phyloP scores from a whole-genome alignment of 2,797 vertebrate genomes.

The Sebastes paucispinis region DNA sequence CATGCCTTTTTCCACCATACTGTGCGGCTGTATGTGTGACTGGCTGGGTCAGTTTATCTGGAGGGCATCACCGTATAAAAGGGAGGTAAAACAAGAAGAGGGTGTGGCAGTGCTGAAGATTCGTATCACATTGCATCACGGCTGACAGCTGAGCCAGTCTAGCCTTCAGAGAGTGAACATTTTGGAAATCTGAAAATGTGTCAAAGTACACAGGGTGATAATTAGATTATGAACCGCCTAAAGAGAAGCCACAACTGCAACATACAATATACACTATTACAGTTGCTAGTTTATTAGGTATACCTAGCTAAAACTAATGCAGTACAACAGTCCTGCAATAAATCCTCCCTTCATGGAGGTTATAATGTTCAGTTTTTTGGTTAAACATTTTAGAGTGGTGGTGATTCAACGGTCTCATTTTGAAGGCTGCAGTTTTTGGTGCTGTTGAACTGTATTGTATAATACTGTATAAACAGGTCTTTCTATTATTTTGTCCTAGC shows the following conservation, averaged over 20 bases:
- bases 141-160: neutral
- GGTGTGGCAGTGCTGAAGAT: constrained; percentile 35
- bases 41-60: constrained; percentile 17
- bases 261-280: neutral
- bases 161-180: neutral
- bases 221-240: neutral
- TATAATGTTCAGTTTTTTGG: neutral
- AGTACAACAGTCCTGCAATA: neutral
- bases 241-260: neutral
- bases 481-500: neutral
- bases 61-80: constrained; percentile 33
- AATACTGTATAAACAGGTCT: neutral
- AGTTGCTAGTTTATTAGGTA: neutral
- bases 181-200: neutral
- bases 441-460: neutral
- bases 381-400: neutral
- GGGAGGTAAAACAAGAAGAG: constrained; percentile 33
- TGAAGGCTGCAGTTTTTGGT: neutral
- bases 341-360: neutral
- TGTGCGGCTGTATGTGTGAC: neutral
- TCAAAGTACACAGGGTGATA: neutral
- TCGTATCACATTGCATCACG: constrained; percentile 5
- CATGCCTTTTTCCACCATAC: neutral
- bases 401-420: neutral
- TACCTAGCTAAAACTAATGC: neutral